A percentile compares a stretch with the other conserved stretches of the same genome.
Evolutionary conservation across 2,113 vertebrate genomes (phyloP).

Genomic region (Ellobius talpinus): DNA sequence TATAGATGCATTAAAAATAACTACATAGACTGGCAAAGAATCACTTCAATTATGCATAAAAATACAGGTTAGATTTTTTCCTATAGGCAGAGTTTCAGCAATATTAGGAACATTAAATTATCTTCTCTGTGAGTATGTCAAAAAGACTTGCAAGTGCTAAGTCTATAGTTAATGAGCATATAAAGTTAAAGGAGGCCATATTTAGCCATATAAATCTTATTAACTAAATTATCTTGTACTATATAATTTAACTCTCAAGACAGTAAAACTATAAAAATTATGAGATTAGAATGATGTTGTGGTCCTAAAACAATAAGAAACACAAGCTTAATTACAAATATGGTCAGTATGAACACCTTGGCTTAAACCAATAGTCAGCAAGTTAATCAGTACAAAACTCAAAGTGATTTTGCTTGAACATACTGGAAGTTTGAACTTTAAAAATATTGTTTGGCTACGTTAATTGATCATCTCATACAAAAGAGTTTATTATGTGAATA

Average conservation of each 20-base stretch:
- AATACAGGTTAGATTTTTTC: not conserved
- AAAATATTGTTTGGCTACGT: conserved; percentile 5
- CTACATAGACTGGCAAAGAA: not conserved
- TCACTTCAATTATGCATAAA: not conserved
- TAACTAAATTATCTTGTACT: conserved; percentile 13
- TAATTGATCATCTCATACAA: not conserved
- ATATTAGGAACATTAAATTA: conserved; percentile 11
- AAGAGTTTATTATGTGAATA: not conserved
- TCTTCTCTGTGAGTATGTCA: conserved; percentile 7
- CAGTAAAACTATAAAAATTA: not conserved
- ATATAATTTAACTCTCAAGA: not conserved
- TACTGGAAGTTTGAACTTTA: not conserved
- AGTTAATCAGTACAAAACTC: not conserved
- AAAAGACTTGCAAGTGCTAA: not conserved
- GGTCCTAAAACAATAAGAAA: not conserved
- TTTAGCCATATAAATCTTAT: conserved; percentile 27
- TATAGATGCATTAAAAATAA: conserved; percentile 14
- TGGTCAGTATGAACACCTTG: not conserved
- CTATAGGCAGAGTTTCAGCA: not conserved
- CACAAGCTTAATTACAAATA: not conserved
- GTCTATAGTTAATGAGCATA: not conserved
- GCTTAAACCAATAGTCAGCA: not conserved
- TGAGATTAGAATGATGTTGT: not conserved
- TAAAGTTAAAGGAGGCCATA: not conserved
- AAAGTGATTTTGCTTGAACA: conserved; percentile 18